Base-by-base conservation (phyloP, 2,888 invertebrate genomes). In the Arrhopalites spinosus region DNA sequence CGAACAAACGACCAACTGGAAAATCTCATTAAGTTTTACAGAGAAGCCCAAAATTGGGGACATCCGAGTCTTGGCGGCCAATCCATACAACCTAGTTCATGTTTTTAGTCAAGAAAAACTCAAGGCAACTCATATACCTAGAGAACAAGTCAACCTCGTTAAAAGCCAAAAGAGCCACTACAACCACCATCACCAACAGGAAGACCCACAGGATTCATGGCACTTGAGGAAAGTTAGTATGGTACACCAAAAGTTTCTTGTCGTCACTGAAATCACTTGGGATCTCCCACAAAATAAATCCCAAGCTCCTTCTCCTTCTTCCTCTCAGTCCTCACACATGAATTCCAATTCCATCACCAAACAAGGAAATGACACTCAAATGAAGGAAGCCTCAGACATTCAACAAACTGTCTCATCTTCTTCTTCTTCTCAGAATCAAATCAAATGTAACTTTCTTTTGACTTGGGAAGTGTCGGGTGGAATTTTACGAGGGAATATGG, bases 381-480 rank as follows among this genome's bases (percentile, higher is more conserved):
- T 27, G 25, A 63, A 27, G 7, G 66, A 20, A 23, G 11, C 23
- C 23, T 30, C 30, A 64, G 45, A 25, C 50, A 36, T 68, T 3
- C 29, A 11, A 59, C 59, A 59, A 59, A 59, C 29, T 20, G 53
- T 2, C 53, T 53, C 53, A 47, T 47, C 47, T 53, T 20, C 20
- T 20, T 20, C 53, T 17, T n/a, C 53, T 53, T 20, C 20, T 53
- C 53, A 1, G 53, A 83, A 36, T 5, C n/a, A 13, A 36, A 47
- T 17, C 47, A 68, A 68, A 47, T 50, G 66, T 45, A 90, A 92
- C 77, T 93, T 92, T 86, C 88, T 93, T 84, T 92, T 93, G 72
- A 92, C 92, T 78, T 93, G 93, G 93, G 93, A 93, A 88, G 91
- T 93, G 74, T 91, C 91, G 84, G 92, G 92, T 76, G 92, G 92